Percentiles rank a stretch among this genome's conserved stretches.
Conservation (phyloP, 2,113 vertebrate genomes). For the Prinia subflava region DNA sequence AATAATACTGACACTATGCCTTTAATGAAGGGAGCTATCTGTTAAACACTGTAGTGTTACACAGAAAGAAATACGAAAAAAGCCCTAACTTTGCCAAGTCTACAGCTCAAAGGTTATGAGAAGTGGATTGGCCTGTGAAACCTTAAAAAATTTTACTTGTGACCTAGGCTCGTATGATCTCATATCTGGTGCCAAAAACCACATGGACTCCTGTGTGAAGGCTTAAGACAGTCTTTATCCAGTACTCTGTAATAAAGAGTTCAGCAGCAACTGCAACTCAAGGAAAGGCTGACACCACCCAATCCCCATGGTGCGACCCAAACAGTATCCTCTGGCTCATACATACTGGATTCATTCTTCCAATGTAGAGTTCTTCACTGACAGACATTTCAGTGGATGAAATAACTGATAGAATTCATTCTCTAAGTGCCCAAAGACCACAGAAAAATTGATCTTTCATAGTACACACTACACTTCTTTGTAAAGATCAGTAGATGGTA, state of each 20-base stretch:
- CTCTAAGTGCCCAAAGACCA: background rate
- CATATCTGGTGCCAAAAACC: background rate
- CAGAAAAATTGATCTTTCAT: background rate
- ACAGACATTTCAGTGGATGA: background rate
- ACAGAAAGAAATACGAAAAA: background rate
- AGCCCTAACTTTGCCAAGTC: background rate
- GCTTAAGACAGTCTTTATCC: background rate
- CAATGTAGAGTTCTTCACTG: background rate
- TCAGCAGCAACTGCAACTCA: background rate
- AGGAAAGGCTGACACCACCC: background rate
- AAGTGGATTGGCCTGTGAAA: background rate
- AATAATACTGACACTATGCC: background rate
- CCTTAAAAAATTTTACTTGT: background rate
- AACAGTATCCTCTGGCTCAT: background rate
- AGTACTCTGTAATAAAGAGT: background rate
- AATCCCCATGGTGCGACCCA: background rate
- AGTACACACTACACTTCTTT: background rate
- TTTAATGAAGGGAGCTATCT: background rate
- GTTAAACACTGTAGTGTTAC: background rate
- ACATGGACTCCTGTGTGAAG: background rate
- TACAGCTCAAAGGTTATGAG: background rate
- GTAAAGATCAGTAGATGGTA: background rate
- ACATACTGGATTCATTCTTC: background rate
- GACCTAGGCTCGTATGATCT: background rate
- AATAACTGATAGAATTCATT: background rate